Conservation (phyloP, 2,888 invertebrate genomes). For the Bimastos eiseni region DNA sequence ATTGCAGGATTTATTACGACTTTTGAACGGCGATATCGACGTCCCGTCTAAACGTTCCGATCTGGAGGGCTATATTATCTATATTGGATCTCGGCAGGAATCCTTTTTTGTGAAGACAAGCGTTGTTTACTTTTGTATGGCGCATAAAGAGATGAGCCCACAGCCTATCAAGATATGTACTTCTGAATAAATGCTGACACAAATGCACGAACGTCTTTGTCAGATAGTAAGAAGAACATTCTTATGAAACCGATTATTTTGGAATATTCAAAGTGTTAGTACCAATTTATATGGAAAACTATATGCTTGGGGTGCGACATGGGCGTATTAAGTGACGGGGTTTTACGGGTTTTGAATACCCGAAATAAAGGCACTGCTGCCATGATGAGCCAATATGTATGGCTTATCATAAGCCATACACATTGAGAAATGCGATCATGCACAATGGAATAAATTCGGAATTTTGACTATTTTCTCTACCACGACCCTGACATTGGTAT, state of each 20-base stretch:
- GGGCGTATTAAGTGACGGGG: too few species aligned
- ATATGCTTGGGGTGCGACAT: too few species aligned
- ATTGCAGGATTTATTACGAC: neutral
- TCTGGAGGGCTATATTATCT: neutral
- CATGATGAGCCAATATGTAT: too few species aligned
- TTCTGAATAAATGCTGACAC: neutral
- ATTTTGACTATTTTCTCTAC: too few species aligned
- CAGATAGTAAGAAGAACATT: neutral
- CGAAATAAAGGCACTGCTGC: too few species aligned
- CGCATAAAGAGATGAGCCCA: neutral
- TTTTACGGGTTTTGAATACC: too few species aligned
- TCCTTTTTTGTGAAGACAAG: neutral
- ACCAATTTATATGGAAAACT: neutral
- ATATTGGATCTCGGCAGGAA: neutral
- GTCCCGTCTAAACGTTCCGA: neutral
- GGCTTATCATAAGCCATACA: too few species aligned
- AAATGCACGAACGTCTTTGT: neutral
- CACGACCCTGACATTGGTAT: too few species aligned
- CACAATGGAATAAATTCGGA: too few species aligned
- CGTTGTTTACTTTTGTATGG: neutral
- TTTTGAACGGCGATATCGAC: neutral
- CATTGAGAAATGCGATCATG: too few species aligned
- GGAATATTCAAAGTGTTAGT: neutral
- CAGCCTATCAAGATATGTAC: neutral
- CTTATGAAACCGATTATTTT: neutral